Percentiles rank a stretch among this genome's conserved stretches.
These are phyloP conservation scores for Lithophane ornitopus DNA, from an alignment of 2,888 invertebrate species.

Conservation along the genomic window DNA sequence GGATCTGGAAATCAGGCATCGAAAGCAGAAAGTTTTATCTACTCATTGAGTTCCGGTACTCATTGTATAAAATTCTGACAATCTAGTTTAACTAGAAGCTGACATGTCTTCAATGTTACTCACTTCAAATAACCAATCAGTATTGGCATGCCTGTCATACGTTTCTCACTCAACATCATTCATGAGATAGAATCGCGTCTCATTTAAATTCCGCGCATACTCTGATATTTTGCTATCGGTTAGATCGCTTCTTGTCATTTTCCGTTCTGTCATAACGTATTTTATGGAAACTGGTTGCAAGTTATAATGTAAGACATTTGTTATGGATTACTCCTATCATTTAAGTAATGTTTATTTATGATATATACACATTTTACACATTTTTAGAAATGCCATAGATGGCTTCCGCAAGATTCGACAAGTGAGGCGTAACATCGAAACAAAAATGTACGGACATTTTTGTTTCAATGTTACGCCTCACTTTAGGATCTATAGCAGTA, in stretches of 20 bases:
- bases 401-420: neutral
- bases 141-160: slow-evolving; percentile 53
- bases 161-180: slow-evolving; percentile 52
- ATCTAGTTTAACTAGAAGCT: neutral
- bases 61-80: neutral
- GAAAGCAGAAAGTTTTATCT: too few species aligned
- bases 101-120: slow-evolving; percentile 15
- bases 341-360: neutral
- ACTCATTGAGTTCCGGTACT: neutral
- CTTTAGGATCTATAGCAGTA: too few species aligned
- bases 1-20: too few species aligned
- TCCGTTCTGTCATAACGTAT: slow-evolving; percentile 59
- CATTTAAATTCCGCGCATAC: slow-evolving; percentile 60
- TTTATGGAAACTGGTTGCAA: slow-evolving; percentile 34
- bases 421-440: too few species aligned
- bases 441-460: neutral
- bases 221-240: slow-evolving; percentile 47
- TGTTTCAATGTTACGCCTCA: too few species aligned
- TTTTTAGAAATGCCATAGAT: neutral
- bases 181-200: slow-evolving; percentile 57
- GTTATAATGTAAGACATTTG: slow-evolving; percentile 28
- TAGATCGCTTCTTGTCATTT: slow-evolving; percentile 58
- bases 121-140: slow-evolving; percentile 29
- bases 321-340: slow-evolving; percentile 29
- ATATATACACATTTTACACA: too few species aligned